Conservation (phyloP, 2,113 vertebrate species). For the Mormyrus lacerda region DNA sequence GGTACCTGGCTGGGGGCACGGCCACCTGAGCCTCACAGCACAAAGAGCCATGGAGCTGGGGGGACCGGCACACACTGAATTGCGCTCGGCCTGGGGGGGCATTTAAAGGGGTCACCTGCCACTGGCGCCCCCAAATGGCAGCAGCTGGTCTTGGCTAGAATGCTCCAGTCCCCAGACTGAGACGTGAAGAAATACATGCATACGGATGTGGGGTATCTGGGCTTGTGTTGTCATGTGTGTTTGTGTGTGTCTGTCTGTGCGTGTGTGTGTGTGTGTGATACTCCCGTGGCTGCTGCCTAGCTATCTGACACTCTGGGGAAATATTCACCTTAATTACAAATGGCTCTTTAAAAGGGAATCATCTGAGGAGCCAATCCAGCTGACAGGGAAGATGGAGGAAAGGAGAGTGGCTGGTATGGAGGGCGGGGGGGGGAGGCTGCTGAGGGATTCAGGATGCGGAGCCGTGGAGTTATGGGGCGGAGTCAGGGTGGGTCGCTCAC, state of each 20-base stretch:
- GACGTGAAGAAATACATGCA: background rate
- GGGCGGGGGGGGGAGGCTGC: background rate
- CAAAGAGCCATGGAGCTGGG: background rate
- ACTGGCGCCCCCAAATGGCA: background rate
- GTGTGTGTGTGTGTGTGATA: constrained; percentile 18
- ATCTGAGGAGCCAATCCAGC: constrained; percentile 52
- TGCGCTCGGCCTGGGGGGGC: background rate
- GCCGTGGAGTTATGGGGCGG: background rate
- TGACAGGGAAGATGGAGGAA: constrained; percentile 37
- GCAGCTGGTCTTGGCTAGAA: background rate
- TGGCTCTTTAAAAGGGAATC: constrained; percentile 52
- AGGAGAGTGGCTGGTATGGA: constrained; percentile 50
- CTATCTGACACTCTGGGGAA: constrained; percentile 45
- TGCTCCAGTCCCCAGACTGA: background rate
- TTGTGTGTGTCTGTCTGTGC: background rate
- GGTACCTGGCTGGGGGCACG: background rate
- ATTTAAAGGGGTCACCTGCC: background rate
- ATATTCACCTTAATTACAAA: constrained; percentile 53
- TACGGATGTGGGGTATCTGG: background rate
- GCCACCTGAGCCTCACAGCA: background rate
- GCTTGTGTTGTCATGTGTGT: background rate
- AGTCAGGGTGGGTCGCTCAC: background rate
- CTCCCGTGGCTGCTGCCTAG: constrained; percentile 34
- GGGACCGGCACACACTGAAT: background rate
- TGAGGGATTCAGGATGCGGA: background rate